Evolutionary conservation across 2,113 vertebrate species (phyloP), one percentile per base, ranked within the genome.

Genomic region (Murina feae): DNA sequence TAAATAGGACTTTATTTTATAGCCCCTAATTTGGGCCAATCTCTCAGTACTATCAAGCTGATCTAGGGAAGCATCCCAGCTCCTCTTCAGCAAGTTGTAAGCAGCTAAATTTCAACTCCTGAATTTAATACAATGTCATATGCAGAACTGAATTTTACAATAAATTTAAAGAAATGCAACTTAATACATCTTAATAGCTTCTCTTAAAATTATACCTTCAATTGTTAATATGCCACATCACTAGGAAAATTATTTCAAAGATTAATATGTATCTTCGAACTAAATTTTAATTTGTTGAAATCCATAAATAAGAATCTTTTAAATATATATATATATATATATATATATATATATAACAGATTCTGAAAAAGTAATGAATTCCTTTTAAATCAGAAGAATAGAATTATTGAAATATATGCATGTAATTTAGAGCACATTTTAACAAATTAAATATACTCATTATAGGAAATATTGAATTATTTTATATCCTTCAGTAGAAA

Each of bases 271-370:
- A 74, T 93, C 90, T 93, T 81, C 66, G 95, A 95, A 92, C 72
- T 96, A 76, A 91, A 71, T 95, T 95, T 97, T 96, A 95, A 96
- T 96, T 96, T 96, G 87, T 87, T 93, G 78, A 93, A 82, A 94
- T 88, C 71, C 85, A 96, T 93, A 96, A 91, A 93, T 91, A 96
- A 93, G 53, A 89, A 93, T 53, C 42, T 58, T 95, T 82, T n/a
- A 37, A 92, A 96, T 84, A 88, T 79, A 65, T 78, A 39, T 12
- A 65, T 91, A 93, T 78, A 39, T 12, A 65, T 91, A 93, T 78
- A 39, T 12, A 65, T 91, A 96, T 84, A 88, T 79, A 65, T 78
- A 39, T 12, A 65, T 91, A 93, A 83, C 20, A 94, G 65, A 30
- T 86, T 92, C 53, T 63, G 28, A 89, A 93, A 39, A 80, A 95